phyloP scores from a whole-genome alignment of 2,888 invertebrate species.

The Oithona nana region DNA sequence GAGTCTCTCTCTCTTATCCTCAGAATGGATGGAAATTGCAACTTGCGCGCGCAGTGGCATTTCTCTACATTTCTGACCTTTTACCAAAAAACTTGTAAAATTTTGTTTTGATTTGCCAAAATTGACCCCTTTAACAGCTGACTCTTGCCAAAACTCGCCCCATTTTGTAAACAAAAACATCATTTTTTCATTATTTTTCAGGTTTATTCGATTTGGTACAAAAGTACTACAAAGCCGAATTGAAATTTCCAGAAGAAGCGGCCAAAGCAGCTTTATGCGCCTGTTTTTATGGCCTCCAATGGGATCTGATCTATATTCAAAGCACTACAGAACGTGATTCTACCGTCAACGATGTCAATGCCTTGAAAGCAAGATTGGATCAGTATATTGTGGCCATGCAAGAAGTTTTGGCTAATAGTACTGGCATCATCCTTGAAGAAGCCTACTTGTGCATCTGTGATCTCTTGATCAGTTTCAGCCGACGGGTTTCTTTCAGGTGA shows the following conservation, averaged over 20 bases:
- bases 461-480: conserved; percentile 75
- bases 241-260: conserved; percentile 31
- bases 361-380: conserved; percentile 45
- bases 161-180: too few relatives aligned
- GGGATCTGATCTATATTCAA: conserved; percentile 67
- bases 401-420: conserved; percentile 37
- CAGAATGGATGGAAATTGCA: too few relatives aligned
- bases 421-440: conserved; percentile 28
- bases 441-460: conserved; percentile 93
- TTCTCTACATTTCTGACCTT: not conserved
- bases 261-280: conserved; percentile 61
- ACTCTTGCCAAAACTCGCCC: too few relatives aligned
- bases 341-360: conserved; percentile 38
- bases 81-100: not conserved
- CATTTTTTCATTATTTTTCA: not conserved
- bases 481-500: conserved; percentile 41
- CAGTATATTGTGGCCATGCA: conserved; percentile 54
- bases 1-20: too few relatives aligned
- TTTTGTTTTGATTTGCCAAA: too few relatives aligned
- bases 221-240: not conserved
- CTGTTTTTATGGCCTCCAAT: conserved; percentile 65
- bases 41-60: too few relatives aligned
- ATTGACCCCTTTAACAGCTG: too few relatives aligned
- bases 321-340: conserved; percentile 38
- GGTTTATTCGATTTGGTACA: not conserved